Base-by-base conservation (phyloP, 2,113 vertebrate species). In the Clarias batrachus region DNA sequence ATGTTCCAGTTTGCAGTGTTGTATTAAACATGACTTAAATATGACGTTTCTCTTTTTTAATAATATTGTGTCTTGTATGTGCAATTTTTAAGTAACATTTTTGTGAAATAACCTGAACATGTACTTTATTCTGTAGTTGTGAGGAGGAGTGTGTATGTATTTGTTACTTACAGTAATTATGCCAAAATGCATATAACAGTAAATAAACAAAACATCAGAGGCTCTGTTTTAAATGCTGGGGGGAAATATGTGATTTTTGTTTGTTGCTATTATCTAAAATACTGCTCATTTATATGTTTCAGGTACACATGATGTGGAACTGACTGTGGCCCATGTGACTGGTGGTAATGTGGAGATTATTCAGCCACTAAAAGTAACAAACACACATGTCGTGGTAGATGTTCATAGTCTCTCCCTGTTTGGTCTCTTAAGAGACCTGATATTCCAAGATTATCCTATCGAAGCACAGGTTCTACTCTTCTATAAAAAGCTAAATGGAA, bases 251-350 rank as follows among this genome's bases (percentile, higher is more conserved):
- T 48, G 7, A 48, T 48, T 48, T 48, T 7, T 48, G 48, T 8
- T 9, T 48, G 48, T 48, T 48, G 48, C 7, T 48, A 48, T 48
- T 8, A 48, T 48, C 7, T 48, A 48, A 48, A 48, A 48, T 48
- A 48, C 63, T 13, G 25, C 63, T 65, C n/a, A 11, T 65, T 65
- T 25, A n/a, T 84, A 14, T 57, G 65, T 89, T 86, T 3, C 63
- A 88, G 87, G 52, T 56, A 21, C 65, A 70, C 21, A 41, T 19
- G 41, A 27, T 4, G 70, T n/a, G 1, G 5, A 16, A 48, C 78
- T 91, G 89, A 52, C 82, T 52, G 86, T 91, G 68, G 89, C 86
- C 65, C 89, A 89, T 87, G 57, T 89, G 12, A 84, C 52, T 68
- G 71, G 62, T 23, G 82, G 70, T 33, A 89, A 85, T 66, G 6